Base-by-base conservation (phyloP, 2,888 invertebrate genomes). In the Mimachlamys varia region DNA sequence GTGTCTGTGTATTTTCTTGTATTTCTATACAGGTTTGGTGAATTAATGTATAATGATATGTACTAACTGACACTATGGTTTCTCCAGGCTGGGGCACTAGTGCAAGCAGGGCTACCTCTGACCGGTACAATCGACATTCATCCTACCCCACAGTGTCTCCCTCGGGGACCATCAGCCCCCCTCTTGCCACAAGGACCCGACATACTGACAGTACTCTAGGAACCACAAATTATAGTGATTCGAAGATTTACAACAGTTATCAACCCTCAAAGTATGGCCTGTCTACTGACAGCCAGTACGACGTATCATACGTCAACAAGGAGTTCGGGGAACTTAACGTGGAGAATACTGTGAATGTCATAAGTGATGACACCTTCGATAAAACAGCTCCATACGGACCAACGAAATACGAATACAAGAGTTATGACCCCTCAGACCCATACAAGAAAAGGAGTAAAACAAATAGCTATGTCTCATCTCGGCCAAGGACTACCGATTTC, bases 261-360 rank as follows among this genome's bases (percentile, higher is more conserved):
- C 93, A 94, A 88, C 94, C 94, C 0, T 93, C 94, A 1, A 95
- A 94, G 88, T 95, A 95, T 93, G 94, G 94, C 0, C 89, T 94
- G 13, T 90, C 93, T 13, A 88, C 92, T 0, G 93, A 93, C 53
- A 90, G 92, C 27, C 89, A 89, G 17, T 62, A 53, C 19, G 89
- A 90, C 53, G 89, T 89, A 22, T 87, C 92, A 0, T 90, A 92
- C 22, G 76, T 92, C 50, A 89, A 89, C 17, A 87, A 88, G 88
- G 92, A 92, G 33, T 91, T 91, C 49, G 89, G 88, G 27, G 58
- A 93, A 90, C 55, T 93, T 89, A 76, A 91, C 88, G 17, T 93
- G 88, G 89, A 91, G 91, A 90, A 94, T 55, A 89, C 89, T 33
- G 76, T 76, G 33, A 76, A 76, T 33, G 76, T 76, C 33, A 33